A percentile compares a stretch with the other conserved stretches of the same genome.
phyloP scores from a whole-genome alignment of 23 tunicate genomes.

The Styela plicata region DNA sequence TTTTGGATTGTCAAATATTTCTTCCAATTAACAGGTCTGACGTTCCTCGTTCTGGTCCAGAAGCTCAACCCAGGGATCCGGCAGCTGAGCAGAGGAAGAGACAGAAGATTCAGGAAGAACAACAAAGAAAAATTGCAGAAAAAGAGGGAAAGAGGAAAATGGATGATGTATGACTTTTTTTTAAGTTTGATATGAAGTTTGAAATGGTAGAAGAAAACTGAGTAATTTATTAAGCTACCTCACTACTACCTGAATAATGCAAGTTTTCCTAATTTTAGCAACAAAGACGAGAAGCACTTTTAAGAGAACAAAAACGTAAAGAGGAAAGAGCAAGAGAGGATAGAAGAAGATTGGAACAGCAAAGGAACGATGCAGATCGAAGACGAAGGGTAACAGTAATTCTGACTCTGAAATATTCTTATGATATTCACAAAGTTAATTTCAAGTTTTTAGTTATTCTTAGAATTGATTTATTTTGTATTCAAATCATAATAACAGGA shows the following conservation, averaged over 20 bases:
- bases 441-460: too few species aligned
- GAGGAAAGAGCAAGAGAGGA: constrained; percentile 61
- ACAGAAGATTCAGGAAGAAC: constrained; percentile 26
- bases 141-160: constrained; percentile 21
- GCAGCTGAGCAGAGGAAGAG: constrained; percentile 36
- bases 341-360: constrained; percentile 29
- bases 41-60: constrained; percentile 23
- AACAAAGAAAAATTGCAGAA: constrained; percentile 18
- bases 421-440: too few species aligned
- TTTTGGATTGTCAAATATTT: too few species aligned
- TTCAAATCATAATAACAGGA: too few species aligned
- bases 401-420: too few species aligned
- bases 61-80: not conserved
- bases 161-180: constrained; percentile 11
- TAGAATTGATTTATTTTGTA: too few species aligned
- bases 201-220: too few species aligned
- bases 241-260: too few species aligned
- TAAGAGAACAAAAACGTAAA: constrained; percentile 47
- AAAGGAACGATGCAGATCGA: constrained; percentile 51
- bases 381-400: constrained; percentile 13
- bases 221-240: too few species aligned
- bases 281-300: constrained; percentile 36
- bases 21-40: too few species aligned
- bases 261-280: constrained; percentile 2
- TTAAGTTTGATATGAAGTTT: too few species aligned